phyloP scores from a whole-genome alignment of 2,113 vertebrate genomes.

The Oryctolagus cuniculus region mOryCun1.1 NC_091432.1:148827001-148827500 shows the following conservation, averaged over 20 bases:
- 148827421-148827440: background rate
- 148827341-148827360: background rate
- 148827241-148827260: background rate
- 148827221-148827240: background rate
- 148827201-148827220: background rate
- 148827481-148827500: no score
- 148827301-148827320: background rate
- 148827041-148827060: background rate
- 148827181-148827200: background rate
- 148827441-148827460: background rate
- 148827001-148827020: background rate
- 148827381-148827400: background rate
- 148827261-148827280: background rate
- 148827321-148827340: background rate
- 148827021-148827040: background rate
- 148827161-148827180: slow-evolving; percentile 33
- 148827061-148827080: background rate
- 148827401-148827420: slow-evolving; percentile 5
- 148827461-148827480: no score
- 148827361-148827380: background rate
- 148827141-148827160: background rate
- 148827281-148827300: background rate
- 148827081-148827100: background rate
- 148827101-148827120: background rate
- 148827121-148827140: background rate